Percentiles rank a stretch among this genome's conserved stretches.
These are phyloP conservation scores for Pituophis catenifer DNA, from an alignment of 2,113 vertebrate genomes.

Conservation along the genomic window DNA sequence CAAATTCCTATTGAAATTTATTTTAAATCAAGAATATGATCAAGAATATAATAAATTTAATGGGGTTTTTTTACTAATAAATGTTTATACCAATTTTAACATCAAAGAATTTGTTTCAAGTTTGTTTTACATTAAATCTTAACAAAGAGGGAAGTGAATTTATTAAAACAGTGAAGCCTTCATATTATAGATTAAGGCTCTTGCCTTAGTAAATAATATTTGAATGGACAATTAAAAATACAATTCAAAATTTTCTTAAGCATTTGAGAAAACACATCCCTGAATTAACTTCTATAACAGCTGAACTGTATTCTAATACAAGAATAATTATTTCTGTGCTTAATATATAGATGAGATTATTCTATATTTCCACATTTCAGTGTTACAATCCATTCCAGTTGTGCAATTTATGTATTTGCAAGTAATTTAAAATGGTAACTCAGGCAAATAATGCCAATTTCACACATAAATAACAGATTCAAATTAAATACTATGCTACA, in stretches of 20 bases:
- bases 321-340: not conserved
- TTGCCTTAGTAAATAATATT: not conserved
- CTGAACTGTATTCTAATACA: not conserved
- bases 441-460: not conserved
- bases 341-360: not conserved
- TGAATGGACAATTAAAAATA: not conserved
- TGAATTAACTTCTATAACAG: not conserved
- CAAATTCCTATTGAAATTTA: not conserved
- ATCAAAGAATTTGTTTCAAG: not conserved
- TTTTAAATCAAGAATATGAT: not conserved
- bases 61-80: not conserved
- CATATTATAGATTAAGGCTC: not conserved
- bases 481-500: not conserved
- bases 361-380: not conserved
- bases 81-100: not conserved
- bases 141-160: not conserved
- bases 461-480: not conserved
- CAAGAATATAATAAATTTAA: not conserved
- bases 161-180: not conserved
- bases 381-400: not conserved
- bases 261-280: not conserved
- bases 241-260: not conserved
- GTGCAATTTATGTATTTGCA: not conserved
- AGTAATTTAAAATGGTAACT: not conserved
- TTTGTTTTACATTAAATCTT: not conserved